Base-by-base conservation (phyloP, 2,888 invertebrate genomes). In the Pyralis farinalis region DNA sequence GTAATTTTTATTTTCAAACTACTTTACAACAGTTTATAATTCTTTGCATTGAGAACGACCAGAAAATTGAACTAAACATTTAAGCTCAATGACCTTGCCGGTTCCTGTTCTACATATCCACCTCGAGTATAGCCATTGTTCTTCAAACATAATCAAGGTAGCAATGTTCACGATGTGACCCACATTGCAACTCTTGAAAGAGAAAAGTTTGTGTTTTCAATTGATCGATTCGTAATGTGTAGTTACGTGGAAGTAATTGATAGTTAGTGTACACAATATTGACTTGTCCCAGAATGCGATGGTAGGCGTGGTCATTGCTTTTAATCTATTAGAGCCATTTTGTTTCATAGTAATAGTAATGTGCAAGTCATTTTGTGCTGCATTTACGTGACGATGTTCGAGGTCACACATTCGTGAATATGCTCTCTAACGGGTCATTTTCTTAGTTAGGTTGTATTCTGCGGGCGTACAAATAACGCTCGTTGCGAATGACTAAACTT, bases 371-470 rank as follows among this genome's bases (percentile, higher is more conserved):
- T 57, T 52, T 54, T 44, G 53, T 53, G 25, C n/a, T 25, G 21
- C 7, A 25, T 8, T 2, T 3, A 25, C 25, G 25, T 2, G 8
- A 25, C 5, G 1, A 2, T 25, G 55, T 63, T 63, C 53, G 77
- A 76, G 80, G 80, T 79, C 76, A 70, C 58, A 63, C 55, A 61
- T 57, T 61, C 58, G 56, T 63, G 62, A 28, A 36, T 38, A 42
- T 63, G 62, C 58, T 69, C 61, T 66, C 64, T 82, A 85, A 80
- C 79, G 82, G 83, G 56, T 62, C 69, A 64, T 76, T 74, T 74
- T 71, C 72, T 74, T 57, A 68, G 62, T 63, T 62, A 70, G 59
- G 63, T 55, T 60, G 63, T 74, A 79, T 76, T 73, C 71, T 55
- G 53, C 58, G 62, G 63, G 57, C 65, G 75, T 71, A 59, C 65